These are phyloP conservation scores for Tretioscincus oriximinensis DNA, from an alignment of 2,113 vertebrate species.

Conservation along the genomic window DNA sequence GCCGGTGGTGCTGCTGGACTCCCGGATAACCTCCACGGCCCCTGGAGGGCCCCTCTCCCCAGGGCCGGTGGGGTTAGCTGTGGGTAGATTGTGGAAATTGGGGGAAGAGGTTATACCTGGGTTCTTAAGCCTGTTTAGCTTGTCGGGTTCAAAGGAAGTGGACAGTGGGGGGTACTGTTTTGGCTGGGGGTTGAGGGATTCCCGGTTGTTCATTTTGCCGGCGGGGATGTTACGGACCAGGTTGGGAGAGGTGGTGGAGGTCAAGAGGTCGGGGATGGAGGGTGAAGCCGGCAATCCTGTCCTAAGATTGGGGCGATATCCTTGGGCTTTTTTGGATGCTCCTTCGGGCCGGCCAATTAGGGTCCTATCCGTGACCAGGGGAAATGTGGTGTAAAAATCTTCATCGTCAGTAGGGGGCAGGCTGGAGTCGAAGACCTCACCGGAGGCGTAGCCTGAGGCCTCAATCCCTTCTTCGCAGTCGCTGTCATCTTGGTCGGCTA, in stretches of 20 bases:
- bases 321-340: conserved; percentile 75
- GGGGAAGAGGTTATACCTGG: conserved; percentile 86
- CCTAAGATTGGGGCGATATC: conserved; percentile 74
- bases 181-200: conserved; percentile 66
- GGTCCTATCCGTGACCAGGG: conserved; percentile 92
- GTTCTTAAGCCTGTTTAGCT: conserved; percentile 76
- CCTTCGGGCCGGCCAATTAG: conserved; percentile 75
- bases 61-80: conserved; percentile 87
- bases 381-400: conserved; percentile 92
- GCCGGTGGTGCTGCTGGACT: conserved; percentile 94
- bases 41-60: conserved; percentile 86
- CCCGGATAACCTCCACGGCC: conserved; percentile 90
- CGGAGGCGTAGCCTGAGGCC: conserved; percentile 91
- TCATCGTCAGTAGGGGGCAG: conserved; percentile 91
- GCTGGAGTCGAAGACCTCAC: conserved; percentile 82
- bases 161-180: conserved; percentile 86
- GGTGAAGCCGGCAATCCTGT: conserved; percentile 68
- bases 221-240: conserved; percentile 79
- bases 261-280: conserved; percentile 73
- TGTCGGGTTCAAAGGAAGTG: conserved; percentile 82
- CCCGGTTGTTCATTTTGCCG: conserved; percentile 93
- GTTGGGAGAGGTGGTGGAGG: conserved; percentile 79
- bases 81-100: conserved; percentile 90
- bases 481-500: conserved; percentile 86
- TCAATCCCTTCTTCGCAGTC: conserved; percentile 90